Percentiles rank a stretch among this genome's conserved stretches.
Conservation (phyloP, 2,113 vertebrate genomes). For the Xiphophorus hellerii region DNA sequence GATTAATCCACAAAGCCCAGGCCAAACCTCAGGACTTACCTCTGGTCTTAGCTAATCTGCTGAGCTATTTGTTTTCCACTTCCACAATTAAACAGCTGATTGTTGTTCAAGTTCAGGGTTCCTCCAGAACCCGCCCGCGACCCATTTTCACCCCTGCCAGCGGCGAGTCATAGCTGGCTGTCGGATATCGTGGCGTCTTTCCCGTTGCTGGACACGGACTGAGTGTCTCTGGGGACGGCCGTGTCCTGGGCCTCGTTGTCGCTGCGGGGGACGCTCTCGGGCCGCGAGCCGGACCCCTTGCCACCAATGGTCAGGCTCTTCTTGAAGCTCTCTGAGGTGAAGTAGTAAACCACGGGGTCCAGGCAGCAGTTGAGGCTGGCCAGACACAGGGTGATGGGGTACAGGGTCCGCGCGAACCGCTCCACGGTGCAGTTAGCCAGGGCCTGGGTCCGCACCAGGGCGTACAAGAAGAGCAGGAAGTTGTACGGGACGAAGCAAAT, state of each 20-base stretch:
- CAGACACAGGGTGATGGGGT: conserved; percentile 93
- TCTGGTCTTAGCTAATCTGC: conserved; percentile 72
- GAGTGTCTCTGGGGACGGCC: conserved; percentile 62
- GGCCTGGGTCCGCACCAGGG: conserved; percentile 92
- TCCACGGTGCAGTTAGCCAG: conserved; percentile 91
- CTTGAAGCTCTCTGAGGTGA: conserved; percentile 97
- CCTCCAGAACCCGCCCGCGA: conserved; percentile 11
- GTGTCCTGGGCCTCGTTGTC: conserved; percentile 80
- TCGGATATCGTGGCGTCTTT: conserved; percentile 80
- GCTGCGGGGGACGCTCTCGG: conserved; percentile 86
- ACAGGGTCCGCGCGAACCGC: conserved; percentile 91
- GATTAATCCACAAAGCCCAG: conserved; percentile 74
- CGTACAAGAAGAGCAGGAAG: conserved; percentile 94
- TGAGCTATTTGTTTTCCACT: conserved; percentile 70
- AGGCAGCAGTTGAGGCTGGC: conserved; percentile 97
- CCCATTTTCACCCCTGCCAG: neutral
- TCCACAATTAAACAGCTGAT: conserved; percentile 64
- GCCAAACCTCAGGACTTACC: conserved; percentile 72
- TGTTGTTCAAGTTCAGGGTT: conserved; percentile 35
- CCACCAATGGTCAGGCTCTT: conserved; percentile 90
- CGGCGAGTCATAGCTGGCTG: conserved; percentile 65
- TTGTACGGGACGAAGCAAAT: conserved; percentile 98
- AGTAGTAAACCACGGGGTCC: conserved; percentile 97
- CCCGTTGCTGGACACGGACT: conserved; percentile 85
- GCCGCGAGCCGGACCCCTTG: conserved; percentile 80